A percentile compares a stretch with the other conserved stretches of the same genome.
Conservation (phyloP, 2,797 vertebrate species). For the Syngnathus acus region DNA sequence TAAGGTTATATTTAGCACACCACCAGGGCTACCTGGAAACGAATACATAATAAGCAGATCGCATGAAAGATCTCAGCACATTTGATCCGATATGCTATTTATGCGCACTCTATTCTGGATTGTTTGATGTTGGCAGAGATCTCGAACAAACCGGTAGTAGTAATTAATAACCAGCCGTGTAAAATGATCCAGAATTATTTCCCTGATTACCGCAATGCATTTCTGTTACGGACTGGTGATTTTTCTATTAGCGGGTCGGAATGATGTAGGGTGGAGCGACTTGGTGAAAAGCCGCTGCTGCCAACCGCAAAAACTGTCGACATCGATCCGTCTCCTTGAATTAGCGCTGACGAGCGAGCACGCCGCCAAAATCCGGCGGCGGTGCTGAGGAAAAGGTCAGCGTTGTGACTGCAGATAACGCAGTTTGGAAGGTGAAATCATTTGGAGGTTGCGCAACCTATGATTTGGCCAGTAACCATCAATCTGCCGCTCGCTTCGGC, state of each 20-base stretch:
- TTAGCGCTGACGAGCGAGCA: background rate
- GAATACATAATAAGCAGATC: conserved; percentile 35
- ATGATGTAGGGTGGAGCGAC: background rate
- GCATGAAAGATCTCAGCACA: conserved; percentile 26
- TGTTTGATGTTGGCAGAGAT: no score
- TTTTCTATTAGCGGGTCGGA: background rate
- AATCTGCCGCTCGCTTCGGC: background rate
- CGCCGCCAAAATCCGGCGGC: background rate
- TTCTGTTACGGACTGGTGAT: background rate
- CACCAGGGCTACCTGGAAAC: conserved; percentile 28
- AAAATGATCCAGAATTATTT: no score
- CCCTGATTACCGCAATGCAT: background rate
- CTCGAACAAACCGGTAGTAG: no score
- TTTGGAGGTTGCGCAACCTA: background rate
- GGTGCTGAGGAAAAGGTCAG: conserved; percentile 1
- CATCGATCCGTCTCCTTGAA: conserved; percentile 1
- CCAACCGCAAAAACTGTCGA: background rate
- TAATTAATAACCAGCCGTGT: no score
- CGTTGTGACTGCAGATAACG: background rate
- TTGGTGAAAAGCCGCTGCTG: background rate
- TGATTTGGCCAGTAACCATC: background rate
- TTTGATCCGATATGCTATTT: no score
- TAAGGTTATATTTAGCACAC: conserved; percentile 29
- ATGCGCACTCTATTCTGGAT: no score
- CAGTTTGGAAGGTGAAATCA: background rate